phyloP scores from a whole-genome alignment of 2,888 invertebrate species.

The Dysmachus trigonus region DNA sequence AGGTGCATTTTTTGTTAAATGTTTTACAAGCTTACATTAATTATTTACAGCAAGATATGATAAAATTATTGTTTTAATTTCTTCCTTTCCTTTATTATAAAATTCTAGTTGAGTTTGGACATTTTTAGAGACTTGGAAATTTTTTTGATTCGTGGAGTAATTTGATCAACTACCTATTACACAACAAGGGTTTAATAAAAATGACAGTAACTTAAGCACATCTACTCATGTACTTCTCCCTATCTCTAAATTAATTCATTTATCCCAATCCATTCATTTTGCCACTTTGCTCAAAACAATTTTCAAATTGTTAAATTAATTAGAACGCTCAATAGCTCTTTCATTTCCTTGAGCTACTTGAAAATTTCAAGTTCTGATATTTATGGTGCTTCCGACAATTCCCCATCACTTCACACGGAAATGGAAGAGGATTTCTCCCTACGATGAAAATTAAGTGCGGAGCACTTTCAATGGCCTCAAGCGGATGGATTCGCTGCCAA shows the following conservation, averaged over 20 bases:
- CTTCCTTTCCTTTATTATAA: too few species aligned
- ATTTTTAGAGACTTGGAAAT: too few species aligned
- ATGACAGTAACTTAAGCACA: not conserved
- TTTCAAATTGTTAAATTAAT: not conserved
- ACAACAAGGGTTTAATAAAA: too few species aligned
- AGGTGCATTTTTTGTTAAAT: too few species aligned
- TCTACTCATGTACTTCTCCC: not conserved
- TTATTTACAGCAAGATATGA: too few species aligned
- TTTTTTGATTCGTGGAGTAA: too few species aligned
- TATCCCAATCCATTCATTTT: not conserved
- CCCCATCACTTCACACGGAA: not conserved
- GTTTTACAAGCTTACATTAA: too few species aligned
- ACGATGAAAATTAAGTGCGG: not conserved
- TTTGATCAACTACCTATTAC: not conserved
- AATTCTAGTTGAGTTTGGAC: too few species aligned
- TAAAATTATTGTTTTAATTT: too few species aligned
- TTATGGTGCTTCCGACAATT: not conserved
- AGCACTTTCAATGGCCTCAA: not conserved
- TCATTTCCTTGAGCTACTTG: not conserved
- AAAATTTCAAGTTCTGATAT: not conserved
- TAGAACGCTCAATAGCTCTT: not conserved
- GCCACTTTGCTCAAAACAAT: not conserved
- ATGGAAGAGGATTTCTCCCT: not conserved
- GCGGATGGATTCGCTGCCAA: not conserved
- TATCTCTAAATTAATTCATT: not conserved